phyloP scores from a whole-genome alignment of 2,888 invertebrate species.

The Crossocerus cetratus region DNA sequence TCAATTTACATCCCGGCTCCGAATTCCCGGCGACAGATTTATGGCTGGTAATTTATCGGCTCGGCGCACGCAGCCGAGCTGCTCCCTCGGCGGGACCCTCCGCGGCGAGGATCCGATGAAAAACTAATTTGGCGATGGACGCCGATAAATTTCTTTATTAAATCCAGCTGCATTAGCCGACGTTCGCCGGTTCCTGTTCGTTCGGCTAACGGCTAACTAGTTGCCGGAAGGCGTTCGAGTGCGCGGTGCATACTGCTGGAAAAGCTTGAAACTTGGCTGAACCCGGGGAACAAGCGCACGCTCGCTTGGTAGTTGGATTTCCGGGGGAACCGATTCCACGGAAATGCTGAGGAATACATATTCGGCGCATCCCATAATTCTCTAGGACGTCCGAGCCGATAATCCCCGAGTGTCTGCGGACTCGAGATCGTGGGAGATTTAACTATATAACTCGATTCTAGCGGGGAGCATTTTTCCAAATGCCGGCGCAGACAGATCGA shows the following conservation, averaged over 20 bases:
- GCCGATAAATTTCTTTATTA: slow-evolving; percentile 35
- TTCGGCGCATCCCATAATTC: not conserved
- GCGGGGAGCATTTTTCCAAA: not conserved
- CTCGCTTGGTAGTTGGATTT: slow-evolving; percentile 1
- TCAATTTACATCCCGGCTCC: slow-evolving; percentile 17
- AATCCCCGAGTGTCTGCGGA: slow-evolving; percentile 6
- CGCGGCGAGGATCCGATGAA: not conserved
- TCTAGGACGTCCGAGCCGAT: slow-evolving; percentile 12
- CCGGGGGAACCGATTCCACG: not conserved
- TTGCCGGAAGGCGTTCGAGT: too few species aligned
- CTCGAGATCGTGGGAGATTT: slow-evolving; percentile 8
- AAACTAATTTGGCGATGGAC: not conserved
- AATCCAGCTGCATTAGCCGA: slow-evolving; percentile 15
- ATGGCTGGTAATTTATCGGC: slow-evolving; percentile 27
- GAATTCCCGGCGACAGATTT: slow-evolving; percentile 26
- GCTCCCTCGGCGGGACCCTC: not conserved
- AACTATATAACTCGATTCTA: not conserved
- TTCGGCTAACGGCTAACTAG: not conserved
- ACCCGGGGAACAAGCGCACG: too few species aligned
- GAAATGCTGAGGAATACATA: not conserved
- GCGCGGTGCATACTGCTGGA: too few species aligned
- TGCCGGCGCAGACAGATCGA: slow-evolving; percentile 21
- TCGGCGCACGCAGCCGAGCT: slow-evolving; percentile 27
- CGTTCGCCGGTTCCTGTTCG: not conserved
- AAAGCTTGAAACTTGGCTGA: too few species aligned